Evolutionary conservation across 2,797 vertebrate genomes (phyloP), one percentile per base, ranked within the genome.

Genomic region (Tokudaia tokunoshimensis): DNA sequence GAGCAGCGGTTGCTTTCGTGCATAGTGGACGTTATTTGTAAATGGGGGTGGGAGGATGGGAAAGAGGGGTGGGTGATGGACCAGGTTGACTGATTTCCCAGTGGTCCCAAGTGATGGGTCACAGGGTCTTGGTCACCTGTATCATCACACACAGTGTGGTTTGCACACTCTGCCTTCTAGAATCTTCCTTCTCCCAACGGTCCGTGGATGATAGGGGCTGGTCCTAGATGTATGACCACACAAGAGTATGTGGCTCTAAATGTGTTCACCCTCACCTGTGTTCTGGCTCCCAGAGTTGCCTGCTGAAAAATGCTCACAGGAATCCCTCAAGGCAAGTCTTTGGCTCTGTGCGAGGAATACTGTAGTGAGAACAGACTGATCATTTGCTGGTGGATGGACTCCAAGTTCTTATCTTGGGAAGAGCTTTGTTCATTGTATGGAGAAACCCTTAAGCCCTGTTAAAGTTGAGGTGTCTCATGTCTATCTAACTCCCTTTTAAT

Each of bases 91-190:
- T 75, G 0, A 11, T 91, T 92, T 75, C 14, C 34, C 57, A 0
- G 0, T 14, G 44, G 55, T 6, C 70, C 41, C 17, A 50, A 80
- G 86, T 24, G 59, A 9, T 15, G 3, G 76, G 20, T 2, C 6
- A 20, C 59, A 24, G 41, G 57, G 29, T 75, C 22, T 31, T 37
- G n/a, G 7, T 89, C 31, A n/a, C 31, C 41, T 41, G 29, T 14
- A 0, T 55, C 57, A 20, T 59, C 4, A 6, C 4, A 0, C 14
- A 14, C 47, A 3, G 0, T 10, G 6, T 0, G 0, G 1, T 37
- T 31, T 12, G 17, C 19, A 13, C 0, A n/a, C 1, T 14, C n/a
- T 0, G 0, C 72, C n/a, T 95, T 50, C 34, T 3, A 0, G 17
- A 4, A 0, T 9, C 29, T 34, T 79, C 72, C 67, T 29, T n/a